phyloP scores from a whole-genome alignment of 1,140 invertebrate species.

The Chrysomallon squamiferum region DNA sequence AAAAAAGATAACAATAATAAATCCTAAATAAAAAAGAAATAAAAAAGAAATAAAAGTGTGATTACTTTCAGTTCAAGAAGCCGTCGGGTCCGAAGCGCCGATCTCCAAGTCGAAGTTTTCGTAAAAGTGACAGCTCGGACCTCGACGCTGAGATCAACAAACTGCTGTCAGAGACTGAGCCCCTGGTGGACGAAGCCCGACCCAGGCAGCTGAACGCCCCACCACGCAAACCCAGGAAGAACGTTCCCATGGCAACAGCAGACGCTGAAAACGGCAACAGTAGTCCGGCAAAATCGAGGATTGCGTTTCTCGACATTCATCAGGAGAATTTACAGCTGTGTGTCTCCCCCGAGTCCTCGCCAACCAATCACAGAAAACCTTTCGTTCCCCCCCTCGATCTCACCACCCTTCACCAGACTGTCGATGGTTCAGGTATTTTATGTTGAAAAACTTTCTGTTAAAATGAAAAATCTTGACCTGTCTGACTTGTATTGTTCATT shows the following conservation, averaged over 20 bases:
- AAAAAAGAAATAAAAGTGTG: too few relatives aligned
- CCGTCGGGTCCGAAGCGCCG: slow-evolving; percentile 45
- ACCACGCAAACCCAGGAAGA: not conserved
- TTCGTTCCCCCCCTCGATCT: slow-evolving; percentile 68
- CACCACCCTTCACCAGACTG: slow-evolving; percentile 67
- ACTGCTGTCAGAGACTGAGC: slow-evolving; percentile 17
- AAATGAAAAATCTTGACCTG: not conserved
- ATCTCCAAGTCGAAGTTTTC: slow-evolving; percentile 39
- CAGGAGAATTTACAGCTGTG: slow-evolving; percentile 9
- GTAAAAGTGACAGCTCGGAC: slow-evolving; percentile 22
- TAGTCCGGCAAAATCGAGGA: slow-evolving; percentile 26
- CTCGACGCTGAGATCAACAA: slow-evolving; percentile 19
- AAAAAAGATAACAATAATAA: too few relatives aligned
- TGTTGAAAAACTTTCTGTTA: not conserved
- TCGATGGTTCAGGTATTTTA: slow-evolving; percentile 65
- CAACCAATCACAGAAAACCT: slow-evolving; percentile 44
- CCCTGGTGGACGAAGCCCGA: not conserved
- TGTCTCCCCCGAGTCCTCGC: slow-evolving; percentile 41
- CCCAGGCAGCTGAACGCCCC: not conserved
- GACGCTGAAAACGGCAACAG: slow-evolving; percentile 17
- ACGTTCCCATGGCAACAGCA: not conserved
- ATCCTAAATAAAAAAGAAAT: too few relatives aligned
- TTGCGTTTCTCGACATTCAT: slow-evolving; percentile 46
- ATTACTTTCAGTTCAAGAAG: slow-evolving; percentile 57
- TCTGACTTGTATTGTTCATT: too few relatives aligned